Conservation (phyloP, 2,113 vertebrate species). For the Grantiella picta region DNA sequence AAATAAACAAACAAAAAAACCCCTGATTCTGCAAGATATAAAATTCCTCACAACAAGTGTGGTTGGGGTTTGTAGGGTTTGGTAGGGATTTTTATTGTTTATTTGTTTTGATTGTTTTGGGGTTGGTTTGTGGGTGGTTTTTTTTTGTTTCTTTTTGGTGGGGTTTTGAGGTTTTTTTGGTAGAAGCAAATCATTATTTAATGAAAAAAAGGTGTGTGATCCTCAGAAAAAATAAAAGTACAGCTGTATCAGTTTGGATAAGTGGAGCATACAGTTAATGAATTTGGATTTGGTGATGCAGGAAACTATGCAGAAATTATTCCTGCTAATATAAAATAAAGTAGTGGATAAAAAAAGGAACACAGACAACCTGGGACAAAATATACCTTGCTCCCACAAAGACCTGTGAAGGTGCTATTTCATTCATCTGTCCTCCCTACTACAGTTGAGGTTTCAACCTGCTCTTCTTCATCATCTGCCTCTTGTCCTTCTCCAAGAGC, state of each 20-base stretch:
- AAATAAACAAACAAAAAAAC: not conserved
- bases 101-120: not conserved
- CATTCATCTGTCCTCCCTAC: not conserved
- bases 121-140: not conserved
- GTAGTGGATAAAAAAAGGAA: not conserved
- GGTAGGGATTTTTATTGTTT: not conserved
- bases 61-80: not conserved
- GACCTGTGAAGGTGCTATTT: not conserved
- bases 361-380: not conserved
- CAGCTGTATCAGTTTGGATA: not conserved
- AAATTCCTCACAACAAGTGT: not conserved
- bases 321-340: not conserved
- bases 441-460: not conserved
- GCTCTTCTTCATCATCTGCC: not conserved
- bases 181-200: not conserved
- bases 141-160: not conserved
- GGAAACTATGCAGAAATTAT: not conserved
- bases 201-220: not conserved
- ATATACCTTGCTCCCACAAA: not conserved
- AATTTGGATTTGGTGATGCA: not conserved
- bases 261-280: not conserved
- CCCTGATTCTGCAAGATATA: not conserved
- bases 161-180: accelerated
- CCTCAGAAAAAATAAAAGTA: not conserved
- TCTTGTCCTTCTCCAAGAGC: not conserved